Percentiles rank a stretch among this genome's conserved stretches.
phyloP scores from a whole-genome alignment of 2,113 vertebrate species.

The Colinus virginianus region DNA sequence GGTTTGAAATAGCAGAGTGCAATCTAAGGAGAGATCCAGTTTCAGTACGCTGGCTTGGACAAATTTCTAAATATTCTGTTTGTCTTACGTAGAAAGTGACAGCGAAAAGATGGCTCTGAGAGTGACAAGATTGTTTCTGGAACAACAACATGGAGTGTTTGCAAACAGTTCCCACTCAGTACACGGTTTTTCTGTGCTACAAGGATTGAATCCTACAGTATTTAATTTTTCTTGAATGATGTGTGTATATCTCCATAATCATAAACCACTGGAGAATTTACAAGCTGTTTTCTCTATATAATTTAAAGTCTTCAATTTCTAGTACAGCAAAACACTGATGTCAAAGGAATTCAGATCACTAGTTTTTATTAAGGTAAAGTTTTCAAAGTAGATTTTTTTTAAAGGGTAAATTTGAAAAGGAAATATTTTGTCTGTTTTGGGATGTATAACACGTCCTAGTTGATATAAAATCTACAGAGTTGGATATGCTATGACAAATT shows the following conservation, averaged over 20 bases:
- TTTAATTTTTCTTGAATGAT: background rate
- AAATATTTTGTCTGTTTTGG: background rate
- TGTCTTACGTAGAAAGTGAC: background rate
- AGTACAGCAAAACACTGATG: background rate
- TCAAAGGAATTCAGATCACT: background rate
- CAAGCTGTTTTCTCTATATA: background rate
- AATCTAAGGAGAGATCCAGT: fast-evolving
- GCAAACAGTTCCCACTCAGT: background rate
- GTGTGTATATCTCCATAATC: background rate
- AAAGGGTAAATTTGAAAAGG: background rate
- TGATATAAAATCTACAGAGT: background rate
- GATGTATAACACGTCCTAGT: background rate
- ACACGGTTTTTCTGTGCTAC: background rate
- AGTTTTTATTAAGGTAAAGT: background rate
- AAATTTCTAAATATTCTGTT: fast-evolving
- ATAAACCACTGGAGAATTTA: background rate
- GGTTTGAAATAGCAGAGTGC: background rate
- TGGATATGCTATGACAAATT: background rate
- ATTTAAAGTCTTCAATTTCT: background rate
- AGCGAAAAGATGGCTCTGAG: background rate
- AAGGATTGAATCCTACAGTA: background rate
- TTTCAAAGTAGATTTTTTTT: background rate
- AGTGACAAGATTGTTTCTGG: background rate
- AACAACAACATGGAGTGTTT: background rate
- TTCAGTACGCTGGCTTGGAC: background rate